Base-by-base conservation (phyloP, 2,113 vertebrate species). In the Tragelaphus scriptus region DNA sequence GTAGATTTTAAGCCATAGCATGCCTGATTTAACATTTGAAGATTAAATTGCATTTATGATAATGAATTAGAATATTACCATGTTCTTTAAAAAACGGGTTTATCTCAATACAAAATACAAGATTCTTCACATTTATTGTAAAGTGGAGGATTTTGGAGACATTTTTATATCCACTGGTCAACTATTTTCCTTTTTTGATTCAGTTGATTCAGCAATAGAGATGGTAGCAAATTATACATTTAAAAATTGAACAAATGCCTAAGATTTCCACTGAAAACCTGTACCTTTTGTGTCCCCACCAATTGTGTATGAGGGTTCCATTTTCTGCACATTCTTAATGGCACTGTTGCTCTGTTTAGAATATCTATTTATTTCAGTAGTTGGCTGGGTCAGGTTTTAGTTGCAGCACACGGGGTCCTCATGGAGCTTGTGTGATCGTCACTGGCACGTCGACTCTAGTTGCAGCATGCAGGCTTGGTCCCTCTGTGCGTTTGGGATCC, bases 11-110 rank as follows among this genome's bases (percentile, higher is more conserved):
- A 98, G 51, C 88, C 97, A 30, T 51, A 55, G 75, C 47, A 7
- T 53, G 88, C 47, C 30, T 26, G 30, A 65, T 96, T 97, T 94
- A 94, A 98, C 81, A 91, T 80, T 98, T 97, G 94, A 63, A 91
- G 47, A 85, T 51, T 90, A 97, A 97, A 71, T 7, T 23, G 30
- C 81, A 2, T 91, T 98, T 97, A 63, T 92, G 44, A 86, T 94
- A 87, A 91, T 49, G 26, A 97, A 95, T 96, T 94, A 12, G 26
- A 56, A 82, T 96, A 21, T 86, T 96, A 63, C 79, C 97, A 93
- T 13, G 55, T 92, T 97, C 86, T 92, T 96, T 95, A 96, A 98
- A 93, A 95, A 88, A 14, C 53, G n/a, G 91, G 94, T 68, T 58
- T 97, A 87, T 85, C 85, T 96, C 96, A 84, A n/a, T 44, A 59